Base-by-base conservation (phyloP, 2,888 invertebrate species). In the Polyommatus iphigenia region DNA sequence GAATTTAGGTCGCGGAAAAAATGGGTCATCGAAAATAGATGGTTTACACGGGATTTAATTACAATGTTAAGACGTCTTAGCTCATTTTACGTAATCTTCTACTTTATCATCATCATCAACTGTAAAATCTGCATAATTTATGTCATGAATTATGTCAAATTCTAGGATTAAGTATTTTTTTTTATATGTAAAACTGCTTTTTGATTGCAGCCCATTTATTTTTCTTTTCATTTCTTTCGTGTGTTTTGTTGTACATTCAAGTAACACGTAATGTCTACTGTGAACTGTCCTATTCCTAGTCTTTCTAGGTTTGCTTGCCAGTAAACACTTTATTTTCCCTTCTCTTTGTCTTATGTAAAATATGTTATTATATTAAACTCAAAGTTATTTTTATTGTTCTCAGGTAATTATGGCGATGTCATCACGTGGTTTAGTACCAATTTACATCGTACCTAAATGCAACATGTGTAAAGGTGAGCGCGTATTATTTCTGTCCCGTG, bases 21-120 rank as follows among this genome's bases (percentile, higher is more conserved):
- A 90, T 92, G 84, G 93, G 93, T 93, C 93, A 85, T 80, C 87
- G 87, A 86, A 91, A 92, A 91, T 91, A 91, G 89, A 87, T 84
- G 83, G 85, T 86, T 87, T 88, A 88, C 89, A 90, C 89, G 89
- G 89, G 90, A 85, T 91, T 91, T 89, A 91, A 94, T 93, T 93
- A 90, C 88, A 89, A 87, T 80, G 79, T 87, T 87, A 86, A 83
- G 78, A 80, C 80, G 78, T 79, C 82, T 85, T 71, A 41, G 36
- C 41, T 41, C 36, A 72, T 72, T 41, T 72, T 41, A 41, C 41
- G 72, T 72, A 72, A 72, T 72, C 36, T 62, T 67, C 67, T 32
- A 67, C 67, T 15, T 67, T 18, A 32, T 32, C 29, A 15, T 67
- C 29, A 29, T 67, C 29, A 32, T 67, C 29, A 67, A 15, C 29